phyloP scores from a whole-genome alignment of 2,113 vertebrate species.

The Eublepharis macularius region DNA sequence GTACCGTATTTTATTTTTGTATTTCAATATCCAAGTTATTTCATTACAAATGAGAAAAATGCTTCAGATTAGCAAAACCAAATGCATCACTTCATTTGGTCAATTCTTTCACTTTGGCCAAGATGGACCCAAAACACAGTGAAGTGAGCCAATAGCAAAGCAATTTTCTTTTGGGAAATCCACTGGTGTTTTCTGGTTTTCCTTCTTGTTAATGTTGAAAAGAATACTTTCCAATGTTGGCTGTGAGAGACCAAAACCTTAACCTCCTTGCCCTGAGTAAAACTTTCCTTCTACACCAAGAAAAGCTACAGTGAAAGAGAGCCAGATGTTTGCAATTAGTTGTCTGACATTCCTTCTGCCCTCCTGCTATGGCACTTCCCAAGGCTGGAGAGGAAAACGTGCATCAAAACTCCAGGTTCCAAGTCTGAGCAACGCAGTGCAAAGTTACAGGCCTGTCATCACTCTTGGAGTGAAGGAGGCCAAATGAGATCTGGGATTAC shows the following conservation, averaged over 20 bases:
- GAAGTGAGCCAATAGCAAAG: not conserved
- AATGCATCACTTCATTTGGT: not conserved
- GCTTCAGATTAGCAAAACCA: not conserved
- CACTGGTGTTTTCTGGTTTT: not conserved
- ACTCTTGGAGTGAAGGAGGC: not conserved
- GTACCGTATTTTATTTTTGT: not conserved
- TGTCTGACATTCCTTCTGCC: slow-evolving; percentile 15
- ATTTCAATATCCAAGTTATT: not conserved
- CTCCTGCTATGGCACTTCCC: slow-evolving; percentile 13
- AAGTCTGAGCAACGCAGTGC: not conserved
- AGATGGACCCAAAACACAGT: not conserved
- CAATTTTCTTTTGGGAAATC: not conserved
- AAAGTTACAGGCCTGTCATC: slow-evolving; percentile 3
- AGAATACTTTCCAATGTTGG: slow-evolving; percentile 15
- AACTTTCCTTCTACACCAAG: not conserved
- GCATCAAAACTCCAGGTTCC: not conserved
- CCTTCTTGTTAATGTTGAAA: slow-evolving; percentile 4
- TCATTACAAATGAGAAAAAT: not conserved
- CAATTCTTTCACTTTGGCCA: not conserved
- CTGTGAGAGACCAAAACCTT: not conserved
- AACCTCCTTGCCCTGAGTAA: not conserved
- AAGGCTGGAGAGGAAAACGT: not conserved
- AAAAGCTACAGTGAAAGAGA: slow-evolving; percentile 2
- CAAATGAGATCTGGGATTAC: not conserved
- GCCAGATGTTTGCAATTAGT: slow-evolving; percentile 36